Evolutionary conservation across 2,113 vertebrate species (phyloP), one percentile per base, ranked within the genome.

Genomic region (Tetrax tetrax): DNA sequence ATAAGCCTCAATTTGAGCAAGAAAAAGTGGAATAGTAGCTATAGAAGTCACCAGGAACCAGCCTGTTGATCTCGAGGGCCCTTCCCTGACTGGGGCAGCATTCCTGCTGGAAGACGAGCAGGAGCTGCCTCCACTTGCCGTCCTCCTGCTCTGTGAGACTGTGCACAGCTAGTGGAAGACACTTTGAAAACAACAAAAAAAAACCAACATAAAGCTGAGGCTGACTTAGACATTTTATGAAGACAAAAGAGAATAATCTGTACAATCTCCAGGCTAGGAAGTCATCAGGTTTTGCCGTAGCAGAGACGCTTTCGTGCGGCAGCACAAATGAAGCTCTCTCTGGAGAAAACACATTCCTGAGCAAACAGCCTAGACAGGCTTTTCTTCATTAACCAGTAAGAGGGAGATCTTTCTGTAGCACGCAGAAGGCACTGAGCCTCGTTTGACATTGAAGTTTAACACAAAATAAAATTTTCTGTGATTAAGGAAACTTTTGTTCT

Each of bases 401-500:
- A 91, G 37, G 24, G 37, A 88, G 29, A 79, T 64, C 33, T 70
- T 79, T 78, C 74, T 82, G 53, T 27, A 78, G 48, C 48, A 37
- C 17, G 48, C 92, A 89, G 96, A 93, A 95, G 72, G 92, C 86
- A 92, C 38, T 7, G 22, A 83, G 65, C 56, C 28, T 94, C 88
- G 76, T 47, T 14, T 94, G 90, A 95, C 92, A 96, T 2, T 47
- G 37, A 87, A 94, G 69, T 94, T 96, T 92, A 91, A 92, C 74
- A 87, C 65, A 72, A 95, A 83, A 74, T 71, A 83, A 54, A 63
- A 68, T 87, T 92, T 93, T 64, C 77, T 93, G 72, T 76, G 83
- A 95, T 94, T 94, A 96, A 77, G 65, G 50, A 95, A 96, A 97
- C 91, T 96, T 97, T 97, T 95, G 83, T 95, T 96, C 93, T 94